A percentile compares a stretch with the other conserved stretches of the same genome.
These are phyloP conservation scores for Coendou prehensilis DNA, from an alignment of 2,797 vertebrate genomes.

Conservation along the genomic window DNA sequence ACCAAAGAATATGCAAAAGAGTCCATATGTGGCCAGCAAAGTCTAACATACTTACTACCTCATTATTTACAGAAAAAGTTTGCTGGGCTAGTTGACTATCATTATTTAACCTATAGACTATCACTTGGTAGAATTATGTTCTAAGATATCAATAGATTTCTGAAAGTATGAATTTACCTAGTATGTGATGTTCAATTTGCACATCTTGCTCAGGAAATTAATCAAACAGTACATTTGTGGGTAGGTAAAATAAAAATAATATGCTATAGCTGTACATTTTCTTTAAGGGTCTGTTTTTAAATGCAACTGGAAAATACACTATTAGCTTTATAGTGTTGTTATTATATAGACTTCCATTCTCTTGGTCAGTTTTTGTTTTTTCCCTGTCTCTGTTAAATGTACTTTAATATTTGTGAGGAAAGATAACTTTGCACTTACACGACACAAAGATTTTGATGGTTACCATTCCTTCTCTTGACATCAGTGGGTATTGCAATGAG, in stretches of 20 bases:
- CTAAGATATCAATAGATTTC: background rate
- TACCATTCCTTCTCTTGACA: background rate
- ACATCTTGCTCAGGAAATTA: background rate
- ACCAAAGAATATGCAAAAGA: background rate
- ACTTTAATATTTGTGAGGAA: constrained; percentile 2
- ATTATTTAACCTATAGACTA: constrained; percentile 44
- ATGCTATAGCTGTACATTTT: background rate
- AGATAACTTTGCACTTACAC: background rate
- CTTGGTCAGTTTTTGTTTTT: constrained; percentile 17
- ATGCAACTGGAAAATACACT: background rate
- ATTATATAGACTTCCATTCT: constrained; percentile 8
- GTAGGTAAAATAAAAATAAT: background rate
- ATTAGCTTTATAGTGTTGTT: constrained; percentile 32
- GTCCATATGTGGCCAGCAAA: background rate
- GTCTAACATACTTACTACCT: background rate
- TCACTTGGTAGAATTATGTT: background rate
- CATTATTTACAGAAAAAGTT: background rate
- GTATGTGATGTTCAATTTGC: background rate
- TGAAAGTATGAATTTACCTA: background rate
- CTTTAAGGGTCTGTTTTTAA: constrained; percentile 32
- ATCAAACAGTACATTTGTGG: background rate
- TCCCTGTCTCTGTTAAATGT: background rate
- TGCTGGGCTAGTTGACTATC: background rate
- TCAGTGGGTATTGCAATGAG: background rate
- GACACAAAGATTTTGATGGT: background rate